A percentile compares a stretch with the other conserved stretches of the same genome.
Conservation (phyloP, 2,888 invertebrate genomes). For the Slavum lentiscoides region DNA sequence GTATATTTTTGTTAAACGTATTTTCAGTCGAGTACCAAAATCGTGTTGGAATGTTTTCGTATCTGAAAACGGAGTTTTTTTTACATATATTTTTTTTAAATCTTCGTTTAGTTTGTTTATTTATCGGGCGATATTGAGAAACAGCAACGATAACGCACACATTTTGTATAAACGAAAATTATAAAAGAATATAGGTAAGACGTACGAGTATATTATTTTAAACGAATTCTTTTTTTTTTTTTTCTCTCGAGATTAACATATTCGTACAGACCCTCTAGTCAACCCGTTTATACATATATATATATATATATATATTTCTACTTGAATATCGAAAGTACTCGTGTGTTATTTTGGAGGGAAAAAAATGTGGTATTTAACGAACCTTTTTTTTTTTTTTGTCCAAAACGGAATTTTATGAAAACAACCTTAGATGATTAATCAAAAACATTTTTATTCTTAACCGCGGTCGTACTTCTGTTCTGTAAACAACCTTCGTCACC, state of each 20-base stretch:
- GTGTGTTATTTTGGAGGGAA: background rate
- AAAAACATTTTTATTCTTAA: slow-evolving; percentile 30
- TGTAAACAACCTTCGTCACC: slow-evolving; percentile 31
- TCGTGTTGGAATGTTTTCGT: too few relatives aligned
- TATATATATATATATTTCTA: background rate
- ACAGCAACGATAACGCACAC: too few relatives aligned
- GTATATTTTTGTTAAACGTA: too few relatives aligned
- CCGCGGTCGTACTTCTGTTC: slow-evolving; percentile 14
- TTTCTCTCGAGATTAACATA: background rate
- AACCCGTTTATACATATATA: background rate
- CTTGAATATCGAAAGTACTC: background rate
- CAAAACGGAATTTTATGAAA: slow-evolving; percentile 42
- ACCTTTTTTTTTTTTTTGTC: background rate
- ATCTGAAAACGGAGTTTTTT: too few relatives aligned
- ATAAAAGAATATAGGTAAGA: too few relatives aligned
- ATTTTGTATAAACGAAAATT: too few relatives aligned
- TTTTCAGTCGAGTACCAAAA: too few relatives aligned
- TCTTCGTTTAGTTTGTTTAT: too few relatives aligned
- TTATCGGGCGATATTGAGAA: too few relatives aligned
- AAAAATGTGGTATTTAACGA: background rate
- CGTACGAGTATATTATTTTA: too few relatives aligned
- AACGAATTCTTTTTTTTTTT: too few relatives aligned
- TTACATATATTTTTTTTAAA: too few relatives aligned
- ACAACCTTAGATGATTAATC: slow-evolving; percentile 51
- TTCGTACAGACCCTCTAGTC: background rate